Conservation (phyloP, 2,113 vertebrate genomes). For the Phyllostomus hastatus region DNA sequence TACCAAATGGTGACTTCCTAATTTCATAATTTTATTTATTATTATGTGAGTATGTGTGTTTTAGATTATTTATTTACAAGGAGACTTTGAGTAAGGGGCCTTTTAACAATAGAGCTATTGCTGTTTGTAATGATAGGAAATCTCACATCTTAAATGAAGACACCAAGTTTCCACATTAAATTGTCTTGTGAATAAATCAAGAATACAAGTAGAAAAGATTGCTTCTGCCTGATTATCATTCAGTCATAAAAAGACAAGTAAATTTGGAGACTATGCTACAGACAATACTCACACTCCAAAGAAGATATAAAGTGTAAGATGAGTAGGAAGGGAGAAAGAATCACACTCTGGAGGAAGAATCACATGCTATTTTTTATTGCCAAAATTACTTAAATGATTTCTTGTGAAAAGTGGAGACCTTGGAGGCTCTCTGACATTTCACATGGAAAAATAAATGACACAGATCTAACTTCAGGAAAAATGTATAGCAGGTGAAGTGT, state of each 20-base stretch:
- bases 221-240: not conserved
- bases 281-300: not conserved
- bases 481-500: not conserved
- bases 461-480: not conserved
- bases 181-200: not conserved
- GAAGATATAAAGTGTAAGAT: not conserved
- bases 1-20: not conserved
- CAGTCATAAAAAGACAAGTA: not conserved
- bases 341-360: not conserved
- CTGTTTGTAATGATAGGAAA: not conserved
- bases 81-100: not conserved
- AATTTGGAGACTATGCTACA: not conserved
- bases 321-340: not conserved
- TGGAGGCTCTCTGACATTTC: not conserved
- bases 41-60: not conserved
- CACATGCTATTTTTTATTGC: not conserved
- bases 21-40: not conserved
- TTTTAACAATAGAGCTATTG: not conserved
- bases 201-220: not conserved
- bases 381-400: not conserved
- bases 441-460: not conserved
- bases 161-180: not conserved
- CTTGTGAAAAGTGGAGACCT: not conserved
- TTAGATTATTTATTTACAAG: slow-evolving; percentile 16
- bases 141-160: not conserved